Conservation (phyloP, 2,888 invertebrate species). For the Perizoma flavofasciatum region DNA sequence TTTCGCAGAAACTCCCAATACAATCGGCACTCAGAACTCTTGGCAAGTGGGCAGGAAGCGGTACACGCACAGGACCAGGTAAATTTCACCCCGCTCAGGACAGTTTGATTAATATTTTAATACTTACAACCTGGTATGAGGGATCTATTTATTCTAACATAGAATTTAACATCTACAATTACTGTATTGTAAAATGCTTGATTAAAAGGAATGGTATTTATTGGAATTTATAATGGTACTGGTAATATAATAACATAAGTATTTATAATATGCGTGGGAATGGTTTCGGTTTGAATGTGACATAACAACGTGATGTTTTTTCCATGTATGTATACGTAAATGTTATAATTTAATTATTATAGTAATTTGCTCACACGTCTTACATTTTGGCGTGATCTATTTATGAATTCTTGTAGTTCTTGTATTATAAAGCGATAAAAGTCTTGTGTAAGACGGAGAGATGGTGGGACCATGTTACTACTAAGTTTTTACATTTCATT, state of each 20-base stretch:
- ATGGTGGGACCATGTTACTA: background rate
- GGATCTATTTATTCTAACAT: constrained; percentile 71
- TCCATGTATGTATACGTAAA: constrained; percentile 22
- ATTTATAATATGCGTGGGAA: constrained; percentile 53
- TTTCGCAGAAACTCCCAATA: constrained; percentile 84
- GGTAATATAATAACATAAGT: constrained; percentile 48
- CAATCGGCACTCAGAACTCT: constrained; percentile 72
- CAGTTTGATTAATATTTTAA: constrained; percentile 71
- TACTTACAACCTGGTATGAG: constrained; percentile 75
- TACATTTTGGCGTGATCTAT: constrained; percentile 76
- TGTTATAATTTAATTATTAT: constrained; percentile 21
- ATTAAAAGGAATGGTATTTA: constrained; percentile 48
- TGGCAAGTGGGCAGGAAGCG: constrained; percentile 81
- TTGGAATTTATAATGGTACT: constrained; percentile 50
- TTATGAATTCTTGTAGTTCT: constrained; percentile 36
- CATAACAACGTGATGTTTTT: constrained; percentile 23
- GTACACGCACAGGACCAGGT: constrained; percentile 82
- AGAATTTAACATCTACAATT: constrained; percentile 69
- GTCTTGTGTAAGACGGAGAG: constrained; percentile 28
- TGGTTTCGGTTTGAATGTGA: constrained; percentile 49
- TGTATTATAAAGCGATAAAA: constrained; percentile 24
- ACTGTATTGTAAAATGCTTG: constrained; percentile 55
- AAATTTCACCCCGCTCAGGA: constrained; percentile 77
- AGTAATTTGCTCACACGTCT: constrained; percentile 73
- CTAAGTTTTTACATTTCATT: constrained; percentile 1